Evolutionary conservation across 2,797 vertebrate genomes (phyloP).

Genomic region (Danio choprae): DNA sequence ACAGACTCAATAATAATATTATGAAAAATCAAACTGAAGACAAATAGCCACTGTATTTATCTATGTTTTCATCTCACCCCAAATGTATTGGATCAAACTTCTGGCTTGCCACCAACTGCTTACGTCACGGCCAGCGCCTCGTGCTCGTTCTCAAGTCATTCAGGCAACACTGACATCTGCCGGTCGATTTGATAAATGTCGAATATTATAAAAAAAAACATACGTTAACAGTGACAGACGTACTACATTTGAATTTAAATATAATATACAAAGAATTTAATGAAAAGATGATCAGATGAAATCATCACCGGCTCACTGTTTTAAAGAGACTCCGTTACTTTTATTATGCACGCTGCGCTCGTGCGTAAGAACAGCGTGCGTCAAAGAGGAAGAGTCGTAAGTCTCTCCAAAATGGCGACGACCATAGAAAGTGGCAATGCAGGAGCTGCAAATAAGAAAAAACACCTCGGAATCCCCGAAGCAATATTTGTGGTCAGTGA

Average conservation of each 20-base stretch:
- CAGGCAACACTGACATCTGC: constrained; percentile 44
- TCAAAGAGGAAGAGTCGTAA: constrained; percentile 68
- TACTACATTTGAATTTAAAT: neutral
- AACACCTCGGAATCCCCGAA: constrained; percentile 92
- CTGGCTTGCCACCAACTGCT: neutral
- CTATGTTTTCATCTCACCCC: neutral
- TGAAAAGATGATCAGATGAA: too few species aligned
- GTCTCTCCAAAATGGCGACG: constrained; percentile 87
- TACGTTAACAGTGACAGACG: too few species aligned
- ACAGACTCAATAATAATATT: neutral
- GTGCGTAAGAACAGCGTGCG: constrained; percentile 48
- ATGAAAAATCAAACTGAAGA: neutral
- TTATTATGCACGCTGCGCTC: constrained; percentile 26
- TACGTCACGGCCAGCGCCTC: neutral
- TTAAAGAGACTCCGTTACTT: neutral
- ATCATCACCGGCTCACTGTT: neutral
- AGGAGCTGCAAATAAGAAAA: constrained; percentile 78
- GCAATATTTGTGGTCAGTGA: constrained; percentile 92
- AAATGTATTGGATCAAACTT: neutral
- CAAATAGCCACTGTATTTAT: neutral
- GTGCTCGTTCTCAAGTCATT: neutral
- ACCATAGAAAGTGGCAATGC: constrained; percentile 83
- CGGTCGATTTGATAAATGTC: neutral
- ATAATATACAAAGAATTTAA: neutral
- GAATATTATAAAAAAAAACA: neutral